A percentile compares a stretch with the other conserved stretches of the same genome.
phyloP scores from a whole-genome alignment of 2,888 invertebrate species.

The Parochlus steinenii region DNA sequence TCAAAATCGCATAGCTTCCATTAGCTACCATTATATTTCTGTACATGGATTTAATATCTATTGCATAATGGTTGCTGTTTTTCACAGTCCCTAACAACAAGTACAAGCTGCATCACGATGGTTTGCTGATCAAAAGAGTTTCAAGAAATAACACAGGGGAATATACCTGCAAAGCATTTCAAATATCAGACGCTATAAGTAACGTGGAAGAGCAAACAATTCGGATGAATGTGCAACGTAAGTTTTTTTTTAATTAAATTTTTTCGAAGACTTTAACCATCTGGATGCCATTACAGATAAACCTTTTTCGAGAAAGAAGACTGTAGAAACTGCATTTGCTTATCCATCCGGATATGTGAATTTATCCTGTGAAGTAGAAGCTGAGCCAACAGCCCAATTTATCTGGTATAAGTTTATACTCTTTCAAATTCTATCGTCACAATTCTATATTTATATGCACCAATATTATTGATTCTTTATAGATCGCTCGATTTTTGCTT shows the following conservation, averaged over 20 bases:
- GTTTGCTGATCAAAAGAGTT: conserved; percentile 37
- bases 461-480: too few relatives aligned
- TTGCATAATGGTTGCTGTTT: too few relatives aligned
- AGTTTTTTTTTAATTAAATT: conserved; percentile 26
- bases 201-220: conserved; percentile 37
- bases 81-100: conserved; percentile 24
- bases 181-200: conserved; percentile 33
- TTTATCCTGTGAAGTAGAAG: conserved; percentile 39
- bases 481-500: too few relatives aligned
- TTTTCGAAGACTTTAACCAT: conserved; percentile 10
- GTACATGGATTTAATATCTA: too few relatives aligned
- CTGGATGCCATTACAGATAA: conserved; percentile 20
- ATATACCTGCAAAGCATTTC: conserved; percentile 40
- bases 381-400: conserved; percentile 37
- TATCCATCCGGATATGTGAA: conserved; percentile 36
- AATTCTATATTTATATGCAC: too few relatives aligned
- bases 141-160: conserved; percentile 37
- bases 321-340: conserved; percentile 22
- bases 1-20: too few relatives aligned
- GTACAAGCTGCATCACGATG: conserved; percentile 35
- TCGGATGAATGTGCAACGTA: conserved; percentile 40
- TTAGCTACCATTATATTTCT: too few relatives aligned
- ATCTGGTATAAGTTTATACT: conserved; percentile 33
- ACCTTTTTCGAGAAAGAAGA: conserved; percentile 22
- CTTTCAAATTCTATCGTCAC: too few relatives aligned